phyloP scores from a whole-genome alignment of 2,888 invertebrate genomes.

The Lasioglossum morio region DNA sequence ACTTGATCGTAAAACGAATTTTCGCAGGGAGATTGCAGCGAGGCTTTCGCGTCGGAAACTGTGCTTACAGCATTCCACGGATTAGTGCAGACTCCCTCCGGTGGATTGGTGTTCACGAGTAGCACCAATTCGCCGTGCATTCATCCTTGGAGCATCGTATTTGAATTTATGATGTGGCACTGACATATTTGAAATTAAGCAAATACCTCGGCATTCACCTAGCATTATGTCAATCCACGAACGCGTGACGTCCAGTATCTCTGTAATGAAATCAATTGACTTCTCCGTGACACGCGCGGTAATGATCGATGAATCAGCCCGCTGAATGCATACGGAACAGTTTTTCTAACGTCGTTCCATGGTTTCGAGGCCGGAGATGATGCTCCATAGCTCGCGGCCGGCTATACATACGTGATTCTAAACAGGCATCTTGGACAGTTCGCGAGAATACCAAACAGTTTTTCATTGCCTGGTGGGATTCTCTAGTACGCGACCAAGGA shows the following conservation, averaged over 20 bases:
- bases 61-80: slow-evolving; percentile 1
- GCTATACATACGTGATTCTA: slow-evolving; percentile 44
- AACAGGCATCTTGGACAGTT: slow-evolving; percentile 46
- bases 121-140: not conserved
- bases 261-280: slow-evolving; percentile 54
- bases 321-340: not conserved
- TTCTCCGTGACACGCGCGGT: slow-evolving; percentile 38
- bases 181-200: slow-evolving; percentile 21
- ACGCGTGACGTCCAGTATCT: slow-evolving; percentile 23
- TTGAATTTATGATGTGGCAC: slow-evolving; percentile 18
- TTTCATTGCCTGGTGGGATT: slow-evolving; percentile 36
- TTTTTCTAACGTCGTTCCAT: slow-evolving; percentile 21
- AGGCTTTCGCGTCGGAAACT: not conserved
- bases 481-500: slow-evolving; percentile 4
- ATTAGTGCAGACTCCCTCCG: not conserved
- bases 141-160: slow-evolving; percentile 19
- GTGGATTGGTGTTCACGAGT: slow-evolving; percentile 2
- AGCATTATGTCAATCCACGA: not conserved
- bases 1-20: not conserved
- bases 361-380: slow-evolving; percentile 16
- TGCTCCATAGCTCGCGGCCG: slow-evolving; percentile 3
- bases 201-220: slow-evolving; percentile 24
- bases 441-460: slow-evolving; percentile 57
- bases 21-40: not conserved
- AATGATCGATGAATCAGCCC: slow-evolving; percentile 43